Evolutionary conservation across 2,113 vertebrate species (phyloP).

Genomic region (Lonchura striata): DNA sequence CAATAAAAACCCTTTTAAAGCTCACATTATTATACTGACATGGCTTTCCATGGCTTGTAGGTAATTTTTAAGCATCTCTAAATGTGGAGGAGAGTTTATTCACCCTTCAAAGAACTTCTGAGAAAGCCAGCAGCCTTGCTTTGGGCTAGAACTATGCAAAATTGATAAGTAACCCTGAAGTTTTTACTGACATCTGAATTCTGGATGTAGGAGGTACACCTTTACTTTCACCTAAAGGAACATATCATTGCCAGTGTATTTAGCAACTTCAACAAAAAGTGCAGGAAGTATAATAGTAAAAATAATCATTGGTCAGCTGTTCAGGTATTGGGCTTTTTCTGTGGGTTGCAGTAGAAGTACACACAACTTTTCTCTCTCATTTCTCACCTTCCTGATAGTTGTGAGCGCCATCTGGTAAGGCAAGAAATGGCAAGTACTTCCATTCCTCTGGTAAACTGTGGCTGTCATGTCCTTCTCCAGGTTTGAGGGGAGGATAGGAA

Average conservation of each 20-base stretch:
- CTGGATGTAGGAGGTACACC: not conserved
- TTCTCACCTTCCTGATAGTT: slow-evolving; percentile 94
- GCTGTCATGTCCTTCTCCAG: slow-evolving; percentile 88
- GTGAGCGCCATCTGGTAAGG: slow-evolving; percentile 93
- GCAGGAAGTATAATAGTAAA: not conserved
- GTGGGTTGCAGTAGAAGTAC: not conserved
- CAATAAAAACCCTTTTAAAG: not conserved
- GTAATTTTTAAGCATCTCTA: not conserved
- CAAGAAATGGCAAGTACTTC: slow-evolving; percentile 95
- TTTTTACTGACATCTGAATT: not conserved
- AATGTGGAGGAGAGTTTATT: not conserved
- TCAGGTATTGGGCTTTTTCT: not conserved
- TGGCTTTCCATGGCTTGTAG: not conserved
- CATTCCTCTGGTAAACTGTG: slow-evolving; percentile 89
- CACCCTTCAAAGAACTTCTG: not conserved
- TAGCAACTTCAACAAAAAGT: not conserved
- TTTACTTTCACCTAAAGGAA: not conserved
- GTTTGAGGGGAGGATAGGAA: slow-evolving; percentile 91
- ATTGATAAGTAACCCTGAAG: not conserved
- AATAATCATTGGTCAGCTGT: not conserved
- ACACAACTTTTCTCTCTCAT: not conserved
- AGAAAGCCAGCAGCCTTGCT: not conserved
- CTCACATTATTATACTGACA: not conserved
- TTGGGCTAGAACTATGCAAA: not conserved
- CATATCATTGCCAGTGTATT: not conserved